Evolutionary conservation across 2,888 invertebrate species (phyloP).

Genomic region (Leptogaster cylindrica): DNA sequence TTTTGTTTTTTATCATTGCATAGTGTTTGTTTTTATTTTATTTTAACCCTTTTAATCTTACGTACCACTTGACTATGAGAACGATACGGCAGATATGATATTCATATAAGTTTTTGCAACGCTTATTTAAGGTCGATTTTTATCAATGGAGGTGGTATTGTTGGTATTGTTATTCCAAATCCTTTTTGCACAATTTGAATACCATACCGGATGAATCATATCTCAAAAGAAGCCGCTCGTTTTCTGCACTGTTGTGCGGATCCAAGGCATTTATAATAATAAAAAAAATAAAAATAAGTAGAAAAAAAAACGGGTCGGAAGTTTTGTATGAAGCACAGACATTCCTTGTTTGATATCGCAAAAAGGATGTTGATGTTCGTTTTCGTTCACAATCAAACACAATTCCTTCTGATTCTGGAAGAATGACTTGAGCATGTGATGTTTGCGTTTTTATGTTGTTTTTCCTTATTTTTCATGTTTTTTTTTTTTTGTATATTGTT

Average conservation of each 20-base stretch:
- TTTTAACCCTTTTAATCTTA: background rate
- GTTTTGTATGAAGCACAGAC: slow-evolving; percentile 7
- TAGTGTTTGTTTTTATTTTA: no score
- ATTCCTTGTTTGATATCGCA: slow-evolving; percentile 7
- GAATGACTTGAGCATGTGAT: slow-evolving; percentile 1
- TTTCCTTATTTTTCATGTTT: background rate
- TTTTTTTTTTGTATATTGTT: background rate
- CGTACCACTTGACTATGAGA: slow-evolving; percentile 42
- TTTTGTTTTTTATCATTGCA: no score
- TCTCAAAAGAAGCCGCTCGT: slow-evolving; percentile 43
- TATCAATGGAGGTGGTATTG: slow-evolving; percentile 38
- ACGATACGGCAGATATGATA: slow-evolving; percentile 42
- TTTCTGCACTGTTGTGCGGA: background rate
- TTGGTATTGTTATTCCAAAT: slow-evolving; percentile 31
- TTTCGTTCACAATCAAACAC: slow-evolving; percentile 2
- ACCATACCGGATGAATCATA: slow-evolving; percentile 42
- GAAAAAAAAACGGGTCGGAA: no score
- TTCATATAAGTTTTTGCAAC: slow-evolving; percentile 25
- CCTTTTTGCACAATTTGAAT: slow-evolving; percentile 42
- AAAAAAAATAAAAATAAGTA: no score
- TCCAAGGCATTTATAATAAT: no score
- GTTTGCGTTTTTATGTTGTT: slow-evolving; percentile 4
- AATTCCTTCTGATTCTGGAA: slow-evolving; percentile 10
- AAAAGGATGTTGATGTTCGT: slow-evolving; percentile 2
- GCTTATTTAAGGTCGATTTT: slow-evolving; percentile 23